Conservation (phyloP, 1,140 invertebrate genomes). For the Drosophila erecta region DNA sequence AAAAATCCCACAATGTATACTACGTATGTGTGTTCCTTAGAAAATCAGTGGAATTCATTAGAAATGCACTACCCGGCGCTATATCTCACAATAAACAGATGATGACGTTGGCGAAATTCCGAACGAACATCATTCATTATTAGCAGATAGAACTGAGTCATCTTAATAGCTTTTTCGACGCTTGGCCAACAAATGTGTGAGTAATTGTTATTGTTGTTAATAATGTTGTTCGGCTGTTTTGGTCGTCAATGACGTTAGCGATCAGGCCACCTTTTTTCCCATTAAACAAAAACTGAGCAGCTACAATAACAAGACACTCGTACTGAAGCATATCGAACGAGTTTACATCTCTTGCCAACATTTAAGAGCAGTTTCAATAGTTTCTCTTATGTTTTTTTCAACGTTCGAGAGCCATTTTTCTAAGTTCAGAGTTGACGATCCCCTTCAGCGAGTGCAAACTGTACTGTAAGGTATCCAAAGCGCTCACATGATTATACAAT, state of each 20-base stretch:
- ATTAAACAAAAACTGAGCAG: conserved; percentile 20
- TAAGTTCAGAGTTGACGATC: conserved; percentile 5
- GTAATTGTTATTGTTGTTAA: conserved; percentile 48
- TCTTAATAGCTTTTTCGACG: background rate
- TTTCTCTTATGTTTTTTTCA: conserved; percentile 25
- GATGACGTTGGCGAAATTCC: conserved; percentile 33
- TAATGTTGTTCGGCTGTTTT: conserved; percentile 32
- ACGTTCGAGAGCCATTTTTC: background rate
- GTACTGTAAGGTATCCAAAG: conserved; percentile 8
- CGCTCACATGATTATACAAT: conserved; percentile 54
- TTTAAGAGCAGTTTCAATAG: conserved; percentile 30
- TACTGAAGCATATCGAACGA: conserved; percentile 3
- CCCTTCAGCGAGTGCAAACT: conserved; percentile 5
- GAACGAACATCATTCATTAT: conserved; percentile 31
- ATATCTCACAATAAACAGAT: conserved; percentile 9
- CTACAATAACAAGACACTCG: conserved; percentile 17
- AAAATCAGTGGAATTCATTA: conserved; percentile 30
- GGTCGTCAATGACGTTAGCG: conserved; percentile 56
- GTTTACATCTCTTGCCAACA: conserved; percentile 8
- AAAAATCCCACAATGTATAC: conserved; percentile 21
- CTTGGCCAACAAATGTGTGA: conserved; percentile 38
- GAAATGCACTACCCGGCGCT: conserved; percentile 15
- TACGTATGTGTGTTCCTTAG: conserved; percentile 28
- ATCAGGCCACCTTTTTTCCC: conserved; percentile 72
- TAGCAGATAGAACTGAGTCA: conserved; percentile 38